A percentile compares a stretch with the other conserved stretches of the same genome.
Conservation (phyloP, 92 coral and sea anemone species). For the Montipora capitata region DNA sequence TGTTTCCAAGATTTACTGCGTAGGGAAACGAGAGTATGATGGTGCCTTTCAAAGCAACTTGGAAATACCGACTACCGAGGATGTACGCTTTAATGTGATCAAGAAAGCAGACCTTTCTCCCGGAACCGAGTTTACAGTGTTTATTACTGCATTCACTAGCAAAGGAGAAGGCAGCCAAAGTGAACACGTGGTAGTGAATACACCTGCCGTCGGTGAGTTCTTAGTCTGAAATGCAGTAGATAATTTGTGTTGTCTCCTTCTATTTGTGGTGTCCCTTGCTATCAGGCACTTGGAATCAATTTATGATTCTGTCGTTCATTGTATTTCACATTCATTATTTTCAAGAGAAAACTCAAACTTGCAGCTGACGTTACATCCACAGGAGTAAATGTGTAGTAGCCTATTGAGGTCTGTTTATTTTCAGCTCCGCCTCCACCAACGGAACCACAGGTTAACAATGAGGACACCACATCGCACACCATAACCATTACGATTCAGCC, state of each 20-base stretch:
- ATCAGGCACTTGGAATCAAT: too few species aligned
- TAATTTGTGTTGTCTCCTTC: not conserved
- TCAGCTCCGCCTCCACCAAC: conserved; percentile 83
- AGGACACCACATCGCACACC: too few species aligned
- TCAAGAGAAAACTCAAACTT: too few species aligned
- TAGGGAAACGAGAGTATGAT: conserved; percentile 72
- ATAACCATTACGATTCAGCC: conserved; percentile 46
- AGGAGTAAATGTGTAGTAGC: too few species aligned
- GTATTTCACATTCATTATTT: too few species aligned
- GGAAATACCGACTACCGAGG: not conserved
- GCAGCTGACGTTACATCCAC: too few species aligned
- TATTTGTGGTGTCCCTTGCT: too few species aligned
- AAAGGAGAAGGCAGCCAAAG: conserved; percentile 75
- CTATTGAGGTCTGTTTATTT: not conserved
- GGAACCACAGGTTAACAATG: conserved; percentile 24
- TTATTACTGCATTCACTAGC: conserved; percentile 73
- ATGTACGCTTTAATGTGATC: not conserved
- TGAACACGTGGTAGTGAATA: not conserved
- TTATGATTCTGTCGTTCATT: too few species aligned
- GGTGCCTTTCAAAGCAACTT: conserved; percentile 23
- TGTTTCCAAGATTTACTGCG: conserved; percentile 48
- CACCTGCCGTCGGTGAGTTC: conserved; percentile 75
- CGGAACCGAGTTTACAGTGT: conserved; percentile 78
- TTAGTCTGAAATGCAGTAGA: not conserved
- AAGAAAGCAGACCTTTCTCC: conserved; percentile 49